phyloP scores from a whole-genome alignment of 2,113 vertebrate species.

The Platichthys stellatus region DNA sequence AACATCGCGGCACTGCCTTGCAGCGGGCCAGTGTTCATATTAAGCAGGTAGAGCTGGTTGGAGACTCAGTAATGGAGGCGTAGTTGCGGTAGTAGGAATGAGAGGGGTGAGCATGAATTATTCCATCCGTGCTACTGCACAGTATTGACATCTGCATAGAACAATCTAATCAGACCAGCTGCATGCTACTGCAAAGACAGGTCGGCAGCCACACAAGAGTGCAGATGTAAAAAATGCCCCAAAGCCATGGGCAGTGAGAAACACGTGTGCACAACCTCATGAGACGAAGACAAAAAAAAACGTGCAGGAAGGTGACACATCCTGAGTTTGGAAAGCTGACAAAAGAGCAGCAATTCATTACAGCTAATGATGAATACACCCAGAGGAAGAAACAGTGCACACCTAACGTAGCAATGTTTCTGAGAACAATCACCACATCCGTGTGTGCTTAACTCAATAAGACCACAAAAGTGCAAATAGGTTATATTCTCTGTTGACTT shows the following conservation, averaged over 20 bases:
- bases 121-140: constrained; percentile 46
- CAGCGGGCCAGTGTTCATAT: constrained; percentile 51
- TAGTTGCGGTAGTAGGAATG: background rate
- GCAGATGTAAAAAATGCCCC: constrained; percentile 13
- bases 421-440: constrained; percentile 38
- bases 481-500: background rate
- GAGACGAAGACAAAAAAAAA: background rate
- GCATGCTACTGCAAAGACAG: constrained; percentile 19
- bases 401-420: constrained; percentile 47
- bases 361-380: constrained; percentile 34
- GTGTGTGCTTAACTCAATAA: constrained; percentile 20
- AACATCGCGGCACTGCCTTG: constrained; percentile 15
- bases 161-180: constrained; percentile 52
- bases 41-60: constrained; percentile 66
- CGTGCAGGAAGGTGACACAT: constrained; percentile 25
- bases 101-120: constrained; percentile 61
- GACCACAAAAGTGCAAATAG: constrained; percentile 7
- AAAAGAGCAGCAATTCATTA: constrained; percentile 44
- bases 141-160: constrained; percentile 57
- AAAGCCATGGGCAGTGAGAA: constrained; percentile 6
- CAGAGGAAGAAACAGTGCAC: constrained; percentile 48
- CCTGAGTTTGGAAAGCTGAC: constrained; percentile 47
- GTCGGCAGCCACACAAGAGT: constrained; percentile 1
- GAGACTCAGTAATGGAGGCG: background rate
- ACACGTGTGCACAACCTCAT: background rate